Percentiles rank a stretch among this genome's conserved stretches.
Conservation (phyloP, 2,797 vertebrate genomes). For the Acanthiza pusilla region DNA sequence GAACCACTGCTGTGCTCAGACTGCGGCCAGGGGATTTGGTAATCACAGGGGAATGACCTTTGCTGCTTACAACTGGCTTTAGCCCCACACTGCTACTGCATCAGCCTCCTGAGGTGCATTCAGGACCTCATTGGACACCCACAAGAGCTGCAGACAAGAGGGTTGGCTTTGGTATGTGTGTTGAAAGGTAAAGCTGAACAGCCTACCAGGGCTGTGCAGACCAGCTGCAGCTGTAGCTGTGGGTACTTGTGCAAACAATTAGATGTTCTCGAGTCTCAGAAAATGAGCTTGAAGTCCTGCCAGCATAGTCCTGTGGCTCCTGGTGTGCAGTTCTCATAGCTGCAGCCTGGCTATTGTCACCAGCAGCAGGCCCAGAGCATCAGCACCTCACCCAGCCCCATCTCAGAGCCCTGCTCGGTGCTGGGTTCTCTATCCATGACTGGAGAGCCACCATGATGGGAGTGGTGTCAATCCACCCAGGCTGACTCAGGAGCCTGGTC, state of each 20-base stretch:
- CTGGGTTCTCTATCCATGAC: background rate
- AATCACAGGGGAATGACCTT: background rate
- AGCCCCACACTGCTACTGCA: background rate
- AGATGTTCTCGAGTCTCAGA: background rate
- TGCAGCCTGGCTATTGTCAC: background rate
- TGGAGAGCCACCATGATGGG: background rate
- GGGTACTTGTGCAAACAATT: background rate
- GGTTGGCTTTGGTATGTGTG: background rate
- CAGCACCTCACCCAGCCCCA: background rate
- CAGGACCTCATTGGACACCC: background rate
- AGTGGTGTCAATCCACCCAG: accelerated
- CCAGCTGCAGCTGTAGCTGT: background rate
- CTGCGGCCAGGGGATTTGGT: accelerated
- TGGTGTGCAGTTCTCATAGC: background rate
- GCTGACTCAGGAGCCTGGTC: background rate
- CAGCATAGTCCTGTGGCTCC: background rate
- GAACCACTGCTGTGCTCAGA: background rate
- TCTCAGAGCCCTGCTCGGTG: background rate
- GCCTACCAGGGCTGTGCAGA: background rate
- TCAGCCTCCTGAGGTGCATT: background rate
- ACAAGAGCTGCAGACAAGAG: background rate
- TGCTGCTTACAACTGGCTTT: background rate
- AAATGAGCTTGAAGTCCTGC: background rate
- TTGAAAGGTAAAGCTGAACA: background rate
- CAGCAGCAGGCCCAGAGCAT: background rate